Evolutionary conservation across 2,888 invertebrate genomes (phyloP), one percentile per base, ranked within the genome.

Genomic region (Liposcelis brunnea): DNA sequence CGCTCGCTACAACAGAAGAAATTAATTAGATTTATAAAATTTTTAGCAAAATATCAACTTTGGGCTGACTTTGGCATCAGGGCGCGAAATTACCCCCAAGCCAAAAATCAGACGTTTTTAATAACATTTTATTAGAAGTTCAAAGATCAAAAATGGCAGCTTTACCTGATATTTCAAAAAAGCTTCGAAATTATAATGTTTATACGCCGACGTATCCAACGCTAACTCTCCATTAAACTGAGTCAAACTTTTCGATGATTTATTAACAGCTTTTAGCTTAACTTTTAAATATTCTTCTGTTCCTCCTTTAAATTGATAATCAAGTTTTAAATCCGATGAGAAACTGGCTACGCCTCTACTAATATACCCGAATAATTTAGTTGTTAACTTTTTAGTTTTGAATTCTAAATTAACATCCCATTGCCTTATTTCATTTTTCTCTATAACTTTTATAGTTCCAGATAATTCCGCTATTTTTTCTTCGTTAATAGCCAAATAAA

Each of bases 361-460:
- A 44, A 84, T 71, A 57, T 82, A 82, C 0, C 86, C 86, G 31
- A 71, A 65, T n/a, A 85, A 62, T 50, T 74, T 69, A 40, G 83
- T 82, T 46, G 74, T 75, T 0, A 86, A 64, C 51, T 77, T 75
- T 55, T 80, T 83, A 0, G 85, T 86, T 64, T 80, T 77, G 56
- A 86, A 85, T 42, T 76, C 76, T 8, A 82, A 61, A 49, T 77
- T 71, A 7, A 86, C 72, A 51, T 84, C 82, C 56, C 78, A 80
- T 57, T 86, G 85, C 1, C 75, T 75, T 16, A 83, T 72, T 2
- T 79, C 79, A 51, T 70, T 74, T 60, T 80, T 80, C 34, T 70
- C 70, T 10, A 73, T 69, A 49, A 70, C 68, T 53, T 71, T 69
- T 54, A 1, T 53, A 61, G 63, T 61, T 81, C 83, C 77, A 58